Evolutionary conservation across 2,797 vertebrate genomes (phyloP).

Genomic region (Sciurus carolinensis): DNA sequence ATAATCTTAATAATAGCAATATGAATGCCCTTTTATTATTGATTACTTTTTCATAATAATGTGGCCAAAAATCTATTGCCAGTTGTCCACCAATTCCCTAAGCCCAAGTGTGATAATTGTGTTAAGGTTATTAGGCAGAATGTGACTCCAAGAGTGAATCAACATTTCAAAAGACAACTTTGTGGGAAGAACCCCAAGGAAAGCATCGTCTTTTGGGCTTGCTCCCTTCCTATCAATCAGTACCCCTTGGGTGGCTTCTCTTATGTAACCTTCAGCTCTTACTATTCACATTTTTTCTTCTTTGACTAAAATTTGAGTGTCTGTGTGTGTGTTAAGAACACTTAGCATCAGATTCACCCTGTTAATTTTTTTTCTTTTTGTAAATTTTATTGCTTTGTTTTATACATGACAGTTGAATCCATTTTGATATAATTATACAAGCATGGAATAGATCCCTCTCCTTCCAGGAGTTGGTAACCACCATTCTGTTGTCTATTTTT

Average conservation of each 20-base stretch:
- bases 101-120: not conserved
- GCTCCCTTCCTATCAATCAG: not conserved
- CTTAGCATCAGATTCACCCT: not conserved
- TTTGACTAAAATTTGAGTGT: constrained; percentile 26
- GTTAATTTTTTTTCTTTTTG: not conserved
- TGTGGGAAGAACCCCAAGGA: not conserved
- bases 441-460: not conserved
- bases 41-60: not conserved
- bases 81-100: constrained; percentile 29
- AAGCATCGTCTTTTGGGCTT: not conserved
- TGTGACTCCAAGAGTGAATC: not conserved
- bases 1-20: constrained; percentile 21
- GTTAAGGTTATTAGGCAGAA: constrained; percentile 3
- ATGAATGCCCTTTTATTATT: constrained; percentile 15
- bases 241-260: not conserved
- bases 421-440: no score
- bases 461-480: not conserved
- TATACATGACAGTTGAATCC: no score
- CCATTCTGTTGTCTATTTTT: not conserved
- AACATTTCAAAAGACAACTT: constrained; percentile 17
- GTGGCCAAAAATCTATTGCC: not conserved
- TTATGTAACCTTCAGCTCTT: not conserved
- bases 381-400: no score
- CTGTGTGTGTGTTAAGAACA: not conserved
- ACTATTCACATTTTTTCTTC: not conserved